These are phyloP conservation scores for Drosophila borealis DNA, from an alignment of 2,888 invertebrate species.

Conservation along the genomic window DNA sequence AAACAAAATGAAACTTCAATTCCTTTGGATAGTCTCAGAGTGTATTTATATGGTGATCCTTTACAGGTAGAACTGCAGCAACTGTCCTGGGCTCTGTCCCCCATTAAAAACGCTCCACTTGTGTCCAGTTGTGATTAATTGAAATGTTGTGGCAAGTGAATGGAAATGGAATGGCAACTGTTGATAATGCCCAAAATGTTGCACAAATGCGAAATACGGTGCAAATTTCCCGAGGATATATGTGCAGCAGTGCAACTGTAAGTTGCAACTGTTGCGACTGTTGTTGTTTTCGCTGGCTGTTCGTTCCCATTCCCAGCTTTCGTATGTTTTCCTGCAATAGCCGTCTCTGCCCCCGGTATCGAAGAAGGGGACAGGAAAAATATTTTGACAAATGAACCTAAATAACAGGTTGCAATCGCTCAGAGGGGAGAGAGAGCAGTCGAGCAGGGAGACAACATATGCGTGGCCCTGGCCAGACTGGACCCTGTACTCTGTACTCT, in stretches of 20 bases:
- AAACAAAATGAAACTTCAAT: not conserved
- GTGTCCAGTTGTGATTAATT: slow-evolving; percentile 76
- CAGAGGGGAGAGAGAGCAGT: slow-evolving; percentile 35
- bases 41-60: not conserved
- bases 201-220: slow-evolving; percentile 42
- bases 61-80: not conserved
- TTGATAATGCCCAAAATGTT: slow-evolving; percentile 59
- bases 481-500: slow-evolving; percentile 17
- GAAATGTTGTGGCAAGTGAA: slow-evolving; percentile 63
- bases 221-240: slow-evolving; percentile 69
- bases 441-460: slow-evolving; percentile 36
- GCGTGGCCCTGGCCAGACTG: slow-evolving; percentile 49
- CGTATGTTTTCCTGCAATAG: slow-evolving; percentile 49
- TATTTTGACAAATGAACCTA: slow-evolving; percentile 86
- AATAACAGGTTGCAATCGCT: slow-evolving; percentile 85
- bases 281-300: slow-evolving; percentile 16
- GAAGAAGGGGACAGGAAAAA: slow-evolving; percentile 75
- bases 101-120: slow-evolving; percentile 45
- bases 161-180: slow-evolving; percentile 65
- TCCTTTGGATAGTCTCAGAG: not conserved
- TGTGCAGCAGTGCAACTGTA: slow-evolving; percentile 34
- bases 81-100: slow-evolving; percentile 13
- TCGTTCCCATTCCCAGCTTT: slow-evolving; percentile 47
- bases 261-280: slow-evolving; percentile 53
- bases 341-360: slow-evolving; percentile 56